Evolutionary conservation across 1,140 invertebrate genomes (phyloP), one percentile per base, ranked within the genome.

Genomic region (Tyrophagus putrescentiae): DNA sequence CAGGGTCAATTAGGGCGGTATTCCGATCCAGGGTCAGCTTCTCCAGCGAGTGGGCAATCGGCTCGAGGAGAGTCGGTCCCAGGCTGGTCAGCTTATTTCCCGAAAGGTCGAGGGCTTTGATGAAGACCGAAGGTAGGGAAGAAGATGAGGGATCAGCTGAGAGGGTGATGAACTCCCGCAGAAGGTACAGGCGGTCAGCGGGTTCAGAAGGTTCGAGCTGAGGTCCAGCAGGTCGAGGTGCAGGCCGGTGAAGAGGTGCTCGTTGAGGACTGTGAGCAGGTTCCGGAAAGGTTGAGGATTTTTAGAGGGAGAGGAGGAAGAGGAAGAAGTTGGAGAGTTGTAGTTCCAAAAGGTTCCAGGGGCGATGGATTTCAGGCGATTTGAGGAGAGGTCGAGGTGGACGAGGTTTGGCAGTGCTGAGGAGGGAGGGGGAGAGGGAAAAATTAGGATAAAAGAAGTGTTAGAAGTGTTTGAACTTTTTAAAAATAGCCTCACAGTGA

Each of bases 31-130:
- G 75, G 62, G 79, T 76, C 0, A 86, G 74, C 27, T 72, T 76
- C 50, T 74, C 68, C 58, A 85, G 70, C 31, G 78, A 77, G 53
- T 80, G 76, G 4, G 78, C 74, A 4, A 81, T 67, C 0, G 79
- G 79, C 16, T 75, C 70, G 58, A 84, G 77, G 0, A 77, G 76
- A 56, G 75, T 72, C 23, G 76, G 69, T 67, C 82, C 79, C 39
- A 84, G 74, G 18, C 76, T 75, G 62, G 79, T 77, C 52, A 85
- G 73, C 69, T 82, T 82, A 67, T 86, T 86, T 68, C 82, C 80
- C 54, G 81, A 79, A 29, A 86, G 73, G 68, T 86, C 83, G 60
- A 85, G 68, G 42, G 75, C 71, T 33, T 83, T 73, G 60, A 76
- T 75, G 3, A 41, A 18, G 4, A 78, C 79, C 56, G 83, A 72